Evolutionary conservation across 1,140 invertebrate species (phyloP).

Genomic region (Drosophila leontia): DNA sequence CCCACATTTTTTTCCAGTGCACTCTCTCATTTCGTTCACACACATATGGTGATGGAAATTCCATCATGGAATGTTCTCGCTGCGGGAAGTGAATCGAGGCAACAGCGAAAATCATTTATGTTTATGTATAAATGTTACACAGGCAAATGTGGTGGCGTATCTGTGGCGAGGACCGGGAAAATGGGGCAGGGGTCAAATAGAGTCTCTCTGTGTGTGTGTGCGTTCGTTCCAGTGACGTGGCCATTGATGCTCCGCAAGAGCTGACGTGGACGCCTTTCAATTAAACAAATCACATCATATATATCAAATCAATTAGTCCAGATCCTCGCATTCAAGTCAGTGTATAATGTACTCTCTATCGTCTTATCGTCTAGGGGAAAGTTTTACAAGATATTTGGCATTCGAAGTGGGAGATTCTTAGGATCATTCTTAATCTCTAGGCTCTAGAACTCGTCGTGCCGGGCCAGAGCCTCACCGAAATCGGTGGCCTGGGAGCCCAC

Average conservation of each 20-base stretch:
- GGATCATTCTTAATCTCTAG: conserved; percentile 34
- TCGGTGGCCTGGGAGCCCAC: conserved; percentile 99
- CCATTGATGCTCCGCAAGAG: conserved; percentile 61
- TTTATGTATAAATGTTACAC: conserved; percentile 68
- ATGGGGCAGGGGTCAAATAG: conserved; percentile 34
- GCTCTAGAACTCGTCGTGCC: conserved; percentile 96
- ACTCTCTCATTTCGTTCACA: conserved; percentile 14
- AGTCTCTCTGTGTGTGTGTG: conserved; percentile 21
- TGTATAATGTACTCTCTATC: conserved; percentile 60
- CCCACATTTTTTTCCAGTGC: conserved; percentile 6
- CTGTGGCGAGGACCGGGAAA: conserved; percentile 21
- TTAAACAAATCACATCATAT: conserved; percentile 54
- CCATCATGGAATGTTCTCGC: conserved; percentile 76
- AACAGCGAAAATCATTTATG: conserved; percentile 76
- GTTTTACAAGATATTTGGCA: conserved; percentile 74
- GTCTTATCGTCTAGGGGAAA: conserved; percentile 38
- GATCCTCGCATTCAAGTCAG: conserved; percentile 17
- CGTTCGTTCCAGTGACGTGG: conserved; percentile 62
- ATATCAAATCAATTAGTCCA: conserved; percentile 51
- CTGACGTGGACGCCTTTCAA: conserved; percentile 71
- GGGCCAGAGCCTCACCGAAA: conserved; percentile 97
- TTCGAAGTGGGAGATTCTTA: conserved; percentile 51
- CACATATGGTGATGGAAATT: conserved; percentile 44
- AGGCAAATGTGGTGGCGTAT: conserved; percentile 39
- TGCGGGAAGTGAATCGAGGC: conserved; percentile 74